Conservation (phyloP, 2,888 invertebrate genomes). For the Rhingia rostrata region DNA sequence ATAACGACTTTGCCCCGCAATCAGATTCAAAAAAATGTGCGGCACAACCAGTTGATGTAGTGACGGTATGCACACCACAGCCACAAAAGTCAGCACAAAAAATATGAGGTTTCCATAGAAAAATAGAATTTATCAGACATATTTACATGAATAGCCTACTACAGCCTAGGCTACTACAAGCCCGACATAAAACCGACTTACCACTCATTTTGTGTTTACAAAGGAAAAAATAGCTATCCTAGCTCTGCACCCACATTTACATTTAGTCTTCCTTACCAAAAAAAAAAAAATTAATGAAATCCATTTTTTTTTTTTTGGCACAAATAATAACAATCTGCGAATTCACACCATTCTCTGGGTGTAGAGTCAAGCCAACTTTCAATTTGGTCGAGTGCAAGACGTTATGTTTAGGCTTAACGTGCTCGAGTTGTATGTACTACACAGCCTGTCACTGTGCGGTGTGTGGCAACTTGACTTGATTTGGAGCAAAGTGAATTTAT, state of each 20-base stretch:
- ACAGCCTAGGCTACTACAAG: background rate
- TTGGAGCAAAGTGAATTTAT: slow-evolving; percentile 61
- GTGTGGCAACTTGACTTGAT: slow-evolving; percentile 64
- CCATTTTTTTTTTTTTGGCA: slow-evolving; percentile 33
- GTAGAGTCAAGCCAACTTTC: slow-evolving; percentile 51
- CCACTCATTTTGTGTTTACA: slow-evolving; percentile 6
- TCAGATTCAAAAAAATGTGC: background rate
- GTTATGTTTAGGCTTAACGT: slow-evolving; percentile 5
- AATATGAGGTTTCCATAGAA: slow-evolving; percentile 31
- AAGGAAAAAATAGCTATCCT: background rate
- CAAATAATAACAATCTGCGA: slow-evolving; percentile 35
- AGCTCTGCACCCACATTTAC: slow-evolving; percentile 30
- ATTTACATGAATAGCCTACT: slow-evolving; percentile 24
- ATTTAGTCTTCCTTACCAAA: slow-evolving; percentile 1
- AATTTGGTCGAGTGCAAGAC: slow-evolving; percentile 41
- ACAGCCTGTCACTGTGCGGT: slow-evolving; percentile 33
- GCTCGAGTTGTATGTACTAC: slow-evolving; percentile 25
- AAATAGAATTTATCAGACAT: slow-evolving; percentile 48
- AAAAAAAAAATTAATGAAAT: background rate
- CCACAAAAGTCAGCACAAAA: slow-evolving; percentile 24
- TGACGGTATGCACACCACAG: slow-evolving; percentile 18
- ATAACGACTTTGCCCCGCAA: background rate
- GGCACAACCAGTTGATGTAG: background rate
- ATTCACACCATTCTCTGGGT: slow-evolving; percentile 14
- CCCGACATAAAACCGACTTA: too few relatives aligned